Evolutionary conservation across 2,797 vertebrate genomes (phyloP).

Genomic region (Notolabrus celidotus): DNA sequence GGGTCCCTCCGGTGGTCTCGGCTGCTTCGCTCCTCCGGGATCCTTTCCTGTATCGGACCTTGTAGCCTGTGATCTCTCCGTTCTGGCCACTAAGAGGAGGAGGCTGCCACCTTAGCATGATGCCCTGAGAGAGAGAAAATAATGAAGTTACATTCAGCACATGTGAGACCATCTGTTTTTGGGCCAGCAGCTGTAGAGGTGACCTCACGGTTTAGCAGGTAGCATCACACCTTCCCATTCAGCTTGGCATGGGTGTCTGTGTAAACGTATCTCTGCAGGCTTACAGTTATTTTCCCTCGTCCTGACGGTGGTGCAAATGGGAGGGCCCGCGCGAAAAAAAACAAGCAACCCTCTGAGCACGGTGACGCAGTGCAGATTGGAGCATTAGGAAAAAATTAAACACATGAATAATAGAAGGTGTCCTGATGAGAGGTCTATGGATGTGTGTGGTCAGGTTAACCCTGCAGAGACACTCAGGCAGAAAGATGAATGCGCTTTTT

Average conservation of each 20-base stretch:
- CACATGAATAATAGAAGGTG: conserved; percentile 64
- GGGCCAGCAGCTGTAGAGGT: conserved; percentile 40
- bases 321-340: conserved; percentile 17
- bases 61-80: conserved; percentile 94
- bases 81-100: conserved; percentile 91
- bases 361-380: conserved; percentile 32
- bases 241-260: not conserved
- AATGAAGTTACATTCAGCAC: conserved; percentile 18
- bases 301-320: conserved; percentile 20
- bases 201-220: conserved; percentile 39
- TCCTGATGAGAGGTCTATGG: conserved; percentile 35
- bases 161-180: not conserved
- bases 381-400: conserved; percentile 58
- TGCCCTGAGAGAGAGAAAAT: conserved; percentile 83
- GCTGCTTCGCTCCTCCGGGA: conserved; percentile 93
- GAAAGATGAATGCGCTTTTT: conserved; percentile 56
- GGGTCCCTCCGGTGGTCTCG: conserved; percentile 89
- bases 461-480: conserved; percentile 48
- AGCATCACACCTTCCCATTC: conserved; percentile 23
- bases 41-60: conserved; percentile 95
- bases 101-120: conserved; percentile 95
- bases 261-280: conserved; percentile 15
- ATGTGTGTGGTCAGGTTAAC: conserved; percentile 34
- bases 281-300: not conserved
- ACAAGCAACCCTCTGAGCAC: conserved; percentile 34